Conservation (phyloP, 2,113 vertebrate species). For the Arvicanthis niloticus region DNA sequence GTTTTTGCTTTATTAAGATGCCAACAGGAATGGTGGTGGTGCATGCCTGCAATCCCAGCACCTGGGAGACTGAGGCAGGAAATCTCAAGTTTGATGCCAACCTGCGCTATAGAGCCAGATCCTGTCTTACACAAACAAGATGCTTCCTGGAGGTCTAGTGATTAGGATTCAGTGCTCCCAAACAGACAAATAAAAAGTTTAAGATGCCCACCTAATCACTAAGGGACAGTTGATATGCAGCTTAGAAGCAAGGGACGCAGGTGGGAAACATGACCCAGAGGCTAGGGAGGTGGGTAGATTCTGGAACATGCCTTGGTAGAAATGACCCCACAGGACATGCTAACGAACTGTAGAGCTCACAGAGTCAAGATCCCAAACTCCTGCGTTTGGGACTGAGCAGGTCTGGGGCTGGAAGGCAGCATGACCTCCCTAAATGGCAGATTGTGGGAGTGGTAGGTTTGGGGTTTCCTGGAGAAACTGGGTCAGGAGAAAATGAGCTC, state of each 20-base stretch:
- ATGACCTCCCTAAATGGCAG: background rate
- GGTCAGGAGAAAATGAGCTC: background rate
- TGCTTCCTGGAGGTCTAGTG: background rate
- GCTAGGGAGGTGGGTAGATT: background rate
- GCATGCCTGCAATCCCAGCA: background rate
- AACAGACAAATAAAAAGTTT: background rate
- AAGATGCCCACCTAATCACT: background rate
- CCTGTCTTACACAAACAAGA: background rate
- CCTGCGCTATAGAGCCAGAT: background rate
- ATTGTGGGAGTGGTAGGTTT: rapidly evolving
- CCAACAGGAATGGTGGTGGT: background rate
- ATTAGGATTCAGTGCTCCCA: background rate
- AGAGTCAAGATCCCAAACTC: background rate
- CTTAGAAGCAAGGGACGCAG: too few relatives aligned
- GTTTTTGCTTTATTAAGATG: background rate
- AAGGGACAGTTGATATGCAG: rapidly evolving
- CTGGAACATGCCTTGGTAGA: background rate
- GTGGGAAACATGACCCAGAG: too few relatives aligned
- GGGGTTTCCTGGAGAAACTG: background rate
- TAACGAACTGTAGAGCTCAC: background rate
- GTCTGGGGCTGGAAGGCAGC: background rate
- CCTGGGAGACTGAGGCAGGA: background rate
- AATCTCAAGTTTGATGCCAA: background rate
- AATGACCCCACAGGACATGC: background rate
- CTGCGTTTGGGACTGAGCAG: background rate